These are phyloP conservation scores for Takifugu flavidus DNA, from an alignment of 2,113 vertebrate species.

Conservation along the genomic window DNA sequence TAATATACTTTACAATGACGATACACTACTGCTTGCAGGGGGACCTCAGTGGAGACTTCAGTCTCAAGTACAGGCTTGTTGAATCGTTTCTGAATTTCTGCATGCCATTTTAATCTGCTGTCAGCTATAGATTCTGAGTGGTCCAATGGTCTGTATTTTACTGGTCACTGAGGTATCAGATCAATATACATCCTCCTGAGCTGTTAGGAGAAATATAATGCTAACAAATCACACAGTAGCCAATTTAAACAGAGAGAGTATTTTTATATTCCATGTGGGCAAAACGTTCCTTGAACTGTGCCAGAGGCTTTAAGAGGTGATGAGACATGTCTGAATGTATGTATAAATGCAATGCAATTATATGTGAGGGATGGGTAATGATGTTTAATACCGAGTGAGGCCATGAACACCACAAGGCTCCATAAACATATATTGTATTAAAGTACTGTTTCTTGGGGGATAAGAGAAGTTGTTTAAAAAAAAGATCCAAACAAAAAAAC, in stretches of 20 bases:
- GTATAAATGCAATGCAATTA: constrained; percentile 53
- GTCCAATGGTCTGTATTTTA: constrained; percentile 9
- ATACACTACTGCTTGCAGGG: constrained; percentile 23
- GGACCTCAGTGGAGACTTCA: constrained; percentile 30
- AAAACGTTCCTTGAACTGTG: constrained; percentile 20
- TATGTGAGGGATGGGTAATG: constrained; percentile 40
- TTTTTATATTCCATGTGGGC: constrained; percentile 26
- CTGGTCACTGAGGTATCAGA: constrained; percentile 6
- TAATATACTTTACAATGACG: constrained; percentile 22
- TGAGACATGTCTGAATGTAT: constrained; percentile 53
- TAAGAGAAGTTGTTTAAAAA: neutral
- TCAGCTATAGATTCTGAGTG: neutral
- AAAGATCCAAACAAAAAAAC: neutral
- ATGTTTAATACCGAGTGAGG: constrained; percentile 36
- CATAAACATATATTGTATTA: constrained; percentile 40
- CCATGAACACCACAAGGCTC: constrained; percentile 21
- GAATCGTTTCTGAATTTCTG: constrained; percentile 43
- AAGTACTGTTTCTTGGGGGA: constrained; percentile 13
- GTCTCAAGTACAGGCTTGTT: constrained; percentile 37
- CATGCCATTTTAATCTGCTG: constrained; percentile 25
- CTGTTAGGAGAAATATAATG: neutral
- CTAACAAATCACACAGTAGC: neutral
- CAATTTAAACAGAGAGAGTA: neutral
- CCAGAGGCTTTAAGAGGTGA: constrained; percentile 51
- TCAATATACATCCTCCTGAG: neutral